A percentile compares a stretch with the other conserved stretches of the same genome.
Evolutionary conservation across 2,113 vertebrate species (phyloP).

Genomic region (Tinamus guttatus): DNA sequence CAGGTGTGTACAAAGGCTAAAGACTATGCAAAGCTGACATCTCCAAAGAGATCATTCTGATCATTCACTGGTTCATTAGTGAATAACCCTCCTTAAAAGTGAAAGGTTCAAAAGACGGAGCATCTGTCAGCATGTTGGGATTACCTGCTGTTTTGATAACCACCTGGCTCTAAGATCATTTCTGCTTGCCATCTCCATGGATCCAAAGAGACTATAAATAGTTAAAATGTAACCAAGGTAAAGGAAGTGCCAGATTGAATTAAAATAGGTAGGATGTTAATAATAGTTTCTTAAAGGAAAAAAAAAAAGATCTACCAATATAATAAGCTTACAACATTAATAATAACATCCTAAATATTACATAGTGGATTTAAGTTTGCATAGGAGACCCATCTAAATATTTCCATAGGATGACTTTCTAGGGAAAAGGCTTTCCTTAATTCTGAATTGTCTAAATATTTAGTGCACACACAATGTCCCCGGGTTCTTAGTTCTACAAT

Average conservation of each 20-base stretch:
- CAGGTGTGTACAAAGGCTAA: accelerated
- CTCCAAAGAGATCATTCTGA: not conserved
- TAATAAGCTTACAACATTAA: not conserved
- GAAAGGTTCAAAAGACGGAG: not conserved
- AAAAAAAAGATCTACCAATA: not conserved
- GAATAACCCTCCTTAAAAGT: not conserved
- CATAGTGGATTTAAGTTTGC: not conserved
- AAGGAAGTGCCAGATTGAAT: accelerated
- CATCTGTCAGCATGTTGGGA: not conserved
- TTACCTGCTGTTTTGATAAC: not conserved
- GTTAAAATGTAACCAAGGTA: not conserved
- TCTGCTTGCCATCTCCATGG: not conserved
- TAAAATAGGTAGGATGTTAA: not conserved
- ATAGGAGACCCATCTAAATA: not conserved
- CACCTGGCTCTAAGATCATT: not conserved
- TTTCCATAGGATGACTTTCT: not conserved
- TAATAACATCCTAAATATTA: not conserved
- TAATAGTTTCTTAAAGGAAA: not conserved
- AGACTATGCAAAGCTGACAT: not conserved
- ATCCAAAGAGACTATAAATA: not conserved
- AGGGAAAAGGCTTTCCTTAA: not conserved
- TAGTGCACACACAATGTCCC: not conserved
- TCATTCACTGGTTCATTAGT: not conserved
- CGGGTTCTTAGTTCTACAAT: not conserved
- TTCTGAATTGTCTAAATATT: not conserved